Conservation (phyloP, 2,797 vertebrate species). For the Apogon talboti region DNA sequence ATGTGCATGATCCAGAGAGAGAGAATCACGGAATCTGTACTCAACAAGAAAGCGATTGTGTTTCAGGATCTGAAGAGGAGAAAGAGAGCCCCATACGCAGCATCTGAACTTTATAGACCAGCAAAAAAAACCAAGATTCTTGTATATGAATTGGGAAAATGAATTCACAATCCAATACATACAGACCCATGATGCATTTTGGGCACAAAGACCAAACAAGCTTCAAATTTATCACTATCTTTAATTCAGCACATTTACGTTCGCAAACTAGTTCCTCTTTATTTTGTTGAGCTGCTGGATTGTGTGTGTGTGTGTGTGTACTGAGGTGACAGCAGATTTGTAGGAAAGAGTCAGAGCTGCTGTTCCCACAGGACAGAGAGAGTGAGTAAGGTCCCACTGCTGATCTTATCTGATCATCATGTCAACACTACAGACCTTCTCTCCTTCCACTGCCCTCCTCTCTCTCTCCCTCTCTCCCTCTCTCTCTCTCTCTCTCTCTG, state of each 20-base stretch:
- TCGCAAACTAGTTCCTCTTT: constrained; percentile 18
- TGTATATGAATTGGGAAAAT: too few species aligned
- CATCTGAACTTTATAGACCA: too few species aligned
- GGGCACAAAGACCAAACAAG: too few species aligned
- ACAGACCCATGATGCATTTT: too few species aligned
- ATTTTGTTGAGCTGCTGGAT: constrained; percentile 5
- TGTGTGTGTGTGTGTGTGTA: background rate
- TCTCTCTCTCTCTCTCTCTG: constrained; percentile 51
- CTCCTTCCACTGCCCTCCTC: constrained; percentile 56
- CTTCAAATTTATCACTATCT: background rate
- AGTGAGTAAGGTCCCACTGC: constrained; percentile 68
- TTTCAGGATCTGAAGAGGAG: too few species aligned
- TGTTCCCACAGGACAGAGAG: constrained; percentile 81
- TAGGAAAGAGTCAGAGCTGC: constrained; percentile 55
- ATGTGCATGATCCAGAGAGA: too few species aligned
- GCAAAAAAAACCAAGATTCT: too few species aligned
- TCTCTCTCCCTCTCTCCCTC: constrained; percentile 52
- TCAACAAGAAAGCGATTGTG: too few species aligned
- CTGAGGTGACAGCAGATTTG: constrained; percentile 47
- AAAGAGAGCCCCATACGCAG: too few species aligned
- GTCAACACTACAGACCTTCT: constrained; percentile 71
- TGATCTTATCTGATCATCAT: constrained; percentile 78
- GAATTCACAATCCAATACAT: too few species aligned
- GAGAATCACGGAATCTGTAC: too few species aligned
- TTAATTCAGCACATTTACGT: constrained; percentile 15